Conservation (phyloP, 2,797 vertebrate species). For the Epinephelus awoara region DNA sequence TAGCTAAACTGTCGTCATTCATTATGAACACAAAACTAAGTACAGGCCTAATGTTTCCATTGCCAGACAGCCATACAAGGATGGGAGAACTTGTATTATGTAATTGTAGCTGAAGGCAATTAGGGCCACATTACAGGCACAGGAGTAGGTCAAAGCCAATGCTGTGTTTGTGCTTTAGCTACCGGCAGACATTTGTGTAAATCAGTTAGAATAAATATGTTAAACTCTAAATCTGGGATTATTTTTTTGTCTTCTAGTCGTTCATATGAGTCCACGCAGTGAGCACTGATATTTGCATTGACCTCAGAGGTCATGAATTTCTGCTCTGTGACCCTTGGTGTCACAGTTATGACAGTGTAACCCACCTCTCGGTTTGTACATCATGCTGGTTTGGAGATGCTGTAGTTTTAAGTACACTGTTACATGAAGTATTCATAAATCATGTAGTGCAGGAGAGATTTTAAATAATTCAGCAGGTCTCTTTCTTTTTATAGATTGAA, state of each 20-base stretch:
- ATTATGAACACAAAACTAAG: slow-evolving; percentile 41
- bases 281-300: slow-evolving; percentile 17
- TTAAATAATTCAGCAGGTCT: slow-evolving; percentile 75
- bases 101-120: slow-evolving; percentile 48
- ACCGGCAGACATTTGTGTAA: slow-evolving; percentile 11
- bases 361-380: slow-evolving; percentile 17
- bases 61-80: slow-evolving; percentile 9
- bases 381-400: slow-evolving; percentile 37
- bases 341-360: slow-evolving; percentile 23
- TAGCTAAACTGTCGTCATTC: slow-evolving; percentile 35
- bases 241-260: not conserved
- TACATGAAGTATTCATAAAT: slow-evolving; percentile 73
- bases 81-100: slow-evolving; percentile 34
- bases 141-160: slow-evolving; percentile 27
- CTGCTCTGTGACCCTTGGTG: slow-evolving; percentile 8
- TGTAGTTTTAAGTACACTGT: slow-evolving; percentile 63
- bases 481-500: slow-evolving; percentile 80
- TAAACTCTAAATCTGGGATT: slow-evolving; percentile 1
- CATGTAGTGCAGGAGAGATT: slow-evolving; percentile 62
- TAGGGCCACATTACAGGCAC: slow-evolving; percentile 33
- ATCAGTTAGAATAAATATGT: not conserved
- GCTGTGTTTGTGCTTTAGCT: slow-evolving; percentile 12
- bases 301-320: slow-evolving; percentile 17
- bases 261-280: not conserved
- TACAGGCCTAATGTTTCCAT: slow-evolving; percentile 32